Conservation (phyloP, 2,113 vertebrate species). For the Vidua macroura region DNA sequence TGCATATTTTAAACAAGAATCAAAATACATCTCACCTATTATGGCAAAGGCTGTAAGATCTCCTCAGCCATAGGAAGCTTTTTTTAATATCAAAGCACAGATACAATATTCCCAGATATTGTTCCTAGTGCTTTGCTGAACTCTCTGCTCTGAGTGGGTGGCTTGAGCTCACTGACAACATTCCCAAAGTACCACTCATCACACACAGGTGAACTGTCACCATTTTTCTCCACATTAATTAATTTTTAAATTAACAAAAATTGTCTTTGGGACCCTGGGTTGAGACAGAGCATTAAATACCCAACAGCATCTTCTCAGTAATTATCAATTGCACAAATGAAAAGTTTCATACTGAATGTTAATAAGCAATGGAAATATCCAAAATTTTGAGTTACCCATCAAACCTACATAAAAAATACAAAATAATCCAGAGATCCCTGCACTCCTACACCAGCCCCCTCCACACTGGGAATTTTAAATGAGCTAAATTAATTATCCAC, state of each 20-base stretch:
- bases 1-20: not conserved
- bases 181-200: not conserved
- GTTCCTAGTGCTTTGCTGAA: not conserved
- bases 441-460: slow-evolving; percentile 6
- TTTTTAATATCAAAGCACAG: not conserved
- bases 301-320: not conserved
- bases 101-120: not conserved
- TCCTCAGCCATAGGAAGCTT: not conserved
- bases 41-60: not conserved
- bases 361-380: not conserved
- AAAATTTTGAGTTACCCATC: not conserved
- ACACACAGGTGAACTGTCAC: not conserved
- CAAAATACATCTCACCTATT: not conserved
- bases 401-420: not conserved
- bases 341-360: not conserved
- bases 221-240: not conserved
- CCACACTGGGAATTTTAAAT: not conserved
- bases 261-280: not conserved
- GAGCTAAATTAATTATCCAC: not conserved
- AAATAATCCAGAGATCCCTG: not conserved
- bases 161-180: not conserved
- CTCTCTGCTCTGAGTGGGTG: not conserved
- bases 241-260: not conserved
- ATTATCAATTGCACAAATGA: not conserved
- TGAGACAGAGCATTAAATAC: not conserved